Base-by-base conservation (phyloP, 2,888 invertebrate genomes). In the Orchesella flavescens region DNA sequence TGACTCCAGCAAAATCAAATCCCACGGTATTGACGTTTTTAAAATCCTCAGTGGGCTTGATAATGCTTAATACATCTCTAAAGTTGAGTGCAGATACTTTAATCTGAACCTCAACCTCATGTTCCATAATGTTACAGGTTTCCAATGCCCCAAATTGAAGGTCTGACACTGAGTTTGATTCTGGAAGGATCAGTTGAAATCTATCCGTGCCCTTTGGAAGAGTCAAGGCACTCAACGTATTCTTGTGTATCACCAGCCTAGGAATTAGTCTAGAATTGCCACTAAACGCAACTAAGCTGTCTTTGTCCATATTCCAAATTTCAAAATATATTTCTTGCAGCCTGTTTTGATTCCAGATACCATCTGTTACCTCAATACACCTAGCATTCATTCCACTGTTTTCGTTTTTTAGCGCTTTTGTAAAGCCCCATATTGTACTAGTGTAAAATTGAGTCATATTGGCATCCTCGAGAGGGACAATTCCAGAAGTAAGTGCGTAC, bases 401-500 rank as follows among this genome's bases (percentile, higher is more conserved):
- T 34, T 77, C 82, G 44, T 76, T 75, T 19, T 71, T 68, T n/a
- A 82, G 44, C 1, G 71, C 53, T n/a, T 83, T 83, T 15, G 49
- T 61, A 19, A 78, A 59, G 15, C 71, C 78, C 17, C 21, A 61
- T 12, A 78, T 2, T 1, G 59, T 43, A 23, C 78, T 61, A 15
- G 61, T 13, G 5, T 34, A 4, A 24, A 71, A 44, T 2, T 59
- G 23, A n/a, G n/a, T n/a, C n/a, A n/a, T n/a, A n/a, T n/a, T n/a
- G n/a, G n/a, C n/a, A n/a, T 65, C 57, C 9, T 34, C 53, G 1
- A 65, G n/a, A 4, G 63, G 49, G 59, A 44, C 46, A 15, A 34
- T n/a, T 7, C 15, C 66, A 24, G 24, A 12, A 3, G 34, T 63
- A 1, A 63, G 63, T 2, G 57, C 57, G 2, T 17, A n/a, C 1